Evolutionary conservation across 2,888 invertebrate species (phyloP).

Genomic region (Xestia c-nigrum): DNA sequence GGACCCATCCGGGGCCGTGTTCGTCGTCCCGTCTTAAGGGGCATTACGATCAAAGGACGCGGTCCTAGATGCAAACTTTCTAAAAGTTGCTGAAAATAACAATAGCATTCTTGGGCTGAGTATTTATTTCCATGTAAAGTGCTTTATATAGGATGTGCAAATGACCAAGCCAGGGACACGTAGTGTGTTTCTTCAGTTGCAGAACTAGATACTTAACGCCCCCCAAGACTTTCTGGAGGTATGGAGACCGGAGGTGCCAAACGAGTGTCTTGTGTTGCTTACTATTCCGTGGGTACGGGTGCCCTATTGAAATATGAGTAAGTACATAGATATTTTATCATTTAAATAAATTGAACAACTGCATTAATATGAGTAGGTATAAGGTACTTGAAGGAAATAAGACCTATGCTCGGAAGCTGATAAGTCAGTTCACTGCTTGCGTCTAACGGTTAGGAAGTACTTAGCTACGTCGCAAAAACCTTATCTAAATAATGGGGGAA

Average conservation of each 20-base stretch:
- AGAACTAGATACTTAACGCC: conserved; percentile 28
- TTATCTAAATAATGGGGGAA: too few relatives aligned
- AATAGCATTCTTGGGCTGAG: conserved; percentile 72
- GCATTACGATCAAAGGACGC: conserved; percentile 54
- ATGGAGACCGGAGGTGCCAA: conserved; percentile 38
- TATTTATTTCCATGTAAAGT: conserved; percentile 23
- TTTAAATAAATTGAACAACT: neutral
- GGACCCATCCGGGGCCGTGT: conserved; percentile 68
- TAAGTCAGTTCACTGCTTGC: too few relatives aligned
- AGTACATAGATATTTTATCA: conserved; percentile 27
- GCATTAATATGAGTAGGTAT: neutral
- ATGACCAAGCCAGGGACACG: conserved; percentile 34
- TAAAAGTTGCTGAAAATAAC: conserved; percentile 76
- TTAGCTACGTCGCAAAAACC: too few relatives aligned
- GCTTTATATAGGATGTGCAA: conserved; percentile 22
- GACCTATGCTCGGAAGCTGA: too few relatives aligned
- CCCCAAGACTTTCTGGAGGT: conserved; percentile 49
- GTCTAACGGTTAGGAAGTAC: too few relatives aligned
- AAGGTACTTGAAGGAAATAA: conserved; percentile 29
- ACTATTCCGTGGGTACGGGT: conserved; percentile 30
- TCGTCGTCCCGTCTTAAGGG: conserved; percentile 66
- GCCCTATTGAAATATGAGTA: conserved; percentile 56
- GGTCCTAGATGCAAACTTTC: conserved; percentile 71
- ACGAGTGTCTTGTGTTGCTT: conserved; percentile 41
- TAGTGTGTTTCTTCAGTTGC: conserved; percentile 39